These are phyloP conservation scores for Leptonema lineaticorne DNA, from an alignment of 1,140 invertebrate genomes.

Conservation along the genomic window DNA sequence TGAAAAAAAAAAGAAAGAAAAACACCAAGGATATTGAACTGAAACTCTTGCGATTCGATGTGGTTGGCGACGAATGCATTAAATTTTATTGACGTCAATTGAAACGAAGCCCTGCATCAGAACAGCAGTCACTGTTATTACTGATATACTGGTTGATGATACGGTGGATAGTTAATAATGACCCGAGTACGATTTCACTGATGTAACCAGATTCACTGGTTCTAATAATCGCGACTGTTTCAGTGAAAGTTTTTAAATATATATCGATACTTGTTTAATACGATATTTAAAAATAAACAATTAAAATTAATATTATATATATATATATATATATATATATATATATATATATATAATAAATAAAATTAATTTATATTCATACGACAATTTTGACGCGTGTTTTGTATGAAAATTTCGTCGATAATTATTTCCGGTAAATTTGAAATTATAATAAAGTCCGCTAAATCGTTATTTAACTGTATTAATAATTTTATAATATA, in stretches of 20 bases:
- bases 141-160: too few relatives aligned
- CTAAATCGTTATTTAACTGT: too few relatives aligned
- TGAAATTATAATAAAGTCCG: too few relatives aligned
- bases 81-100: conserved; percentile 17
- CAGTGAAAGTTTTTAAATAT: neutral
- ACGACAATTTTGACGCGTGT: too few relatives aligned
- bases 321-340: neutral
- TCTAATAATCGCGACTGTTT: neutral
- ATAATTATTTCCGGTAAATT: too few relatives aligned
- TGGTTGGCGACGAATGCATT: neutral
- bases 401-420: too few relatives aligned
- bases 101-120: conserved; percentile 3
- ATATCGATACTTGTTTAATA: neutral
- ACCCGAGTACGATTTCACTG: neutral
- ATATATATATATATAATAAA: neutral
- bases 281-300: too few relatives aligned
- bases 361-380: too few relatives aligned
- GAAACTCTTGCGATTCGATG: conserved; percentile 10
- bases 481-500: too few relatives aligned
- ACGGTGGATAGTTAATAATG: too few relatives aligned
- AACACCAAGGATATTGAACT: conserved; percentile 7
- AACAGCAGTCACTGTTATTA: too few relatives aligned
- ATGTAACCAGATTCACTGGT: neutral
- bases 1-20: neutral
- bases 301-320: too few relatives aligned